These are phyloP conservation scores for Cirrhinus molitorella DNA, from an alignment of 2,797 vertebrate species.

Conservation along the genomic window DNA sequence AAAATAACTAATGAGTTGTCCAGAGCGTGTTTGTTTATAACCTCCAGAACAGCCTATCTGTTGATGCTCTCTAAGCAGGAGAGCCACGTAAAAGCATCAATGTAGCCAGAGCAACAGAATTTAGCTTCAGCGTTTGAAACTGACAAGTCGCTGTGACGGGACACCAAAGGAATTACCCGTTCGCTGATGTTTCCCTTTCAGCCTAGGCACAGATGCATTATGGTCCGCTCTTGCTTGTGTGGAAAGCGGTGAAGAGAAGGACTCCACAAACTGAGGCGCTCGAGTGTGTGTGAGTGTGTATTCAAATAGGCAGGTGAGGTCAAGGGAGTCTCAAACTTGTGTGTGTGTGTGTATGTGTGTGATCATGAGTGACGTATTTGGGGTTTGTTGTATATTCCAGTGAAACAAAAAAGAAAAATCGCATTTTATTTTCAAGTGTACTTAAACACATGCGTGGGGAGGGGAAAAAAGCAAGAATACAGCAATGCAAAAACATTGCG, in stretches of 20 bases:
- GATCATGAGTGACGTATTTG: constrained; percentile 52
- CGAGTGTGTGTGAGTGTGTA: not conserved
- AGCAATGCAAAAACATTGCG: constrained; percentile 62
- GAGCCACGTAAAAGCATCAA: not conserved
- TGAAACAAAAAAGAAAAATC: constrained; percentile 55
- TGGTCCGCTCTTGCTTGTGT: not conserved
- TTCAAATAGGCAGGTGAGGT: constrained; percentile 24
- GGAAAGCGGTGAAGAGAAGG: not conserved
- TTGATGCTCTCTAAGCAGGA: not conserved
- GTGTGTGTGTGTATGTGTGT: constrained; percentile 48
- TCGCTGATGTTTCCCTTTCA: not conserved
- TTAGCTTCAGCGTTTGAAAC: not conserved
- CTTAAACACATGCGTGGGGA: constrained; percentile 68
- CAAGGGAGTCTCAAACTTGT: constrained; percentile 46
- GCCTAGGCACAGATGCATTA: constrained; percentile 17
- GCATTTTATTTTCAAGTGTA: constrained; percentile 81
- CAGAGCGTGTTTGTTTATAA: not conserved
- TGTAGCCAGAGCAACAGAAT: not conserved
- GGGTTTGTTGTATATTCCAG: constrained; percentile 56
- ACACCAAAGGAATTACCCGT: not conserved
- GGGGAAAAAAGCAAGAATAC: constrained; percentile 45
- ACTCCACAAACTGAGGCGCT: constrained; percentile 29
- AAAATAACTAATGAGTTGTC: not conserved
- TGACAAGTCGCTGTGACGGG: not conserved
- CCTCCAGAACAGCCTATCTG: not conserved